Base-by-base conservation (phyloP, 2,113 vertebrate genomes). In the Apaloderma vittatum region DNA sequence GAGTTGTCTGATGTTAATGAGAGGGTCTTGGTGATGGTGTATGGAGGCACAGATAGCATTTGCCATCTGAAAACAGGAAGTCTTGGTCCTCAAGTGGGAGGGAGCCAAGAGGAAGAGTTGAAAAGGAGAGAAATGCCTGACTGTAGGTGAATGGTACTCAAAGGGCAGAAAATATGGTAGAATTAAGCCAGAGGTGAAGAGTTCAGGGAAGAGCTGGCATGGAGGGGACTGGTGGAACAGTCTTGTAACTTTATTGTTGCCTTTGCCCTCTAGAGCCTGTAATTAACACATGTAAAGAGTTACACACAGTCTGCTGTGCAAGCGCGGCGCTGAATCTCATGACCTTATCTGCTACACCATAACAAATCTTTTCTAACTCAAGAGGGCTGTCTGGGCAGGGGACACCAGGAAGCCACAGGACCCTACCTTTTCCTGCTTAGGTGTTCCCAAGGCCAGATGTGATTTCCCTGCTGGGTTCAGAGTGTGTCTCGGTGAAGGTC, bases 201-300 rank as follows among this genome's bases (percentile, higher is more conserved):
- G 4, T 73, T 93, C 24, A 58, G 32, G 48, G 34, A 94, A 70
- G 26, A 72, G 12, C 32, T 86, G 58, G 9, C 36, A 45, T 52
- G 48, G 68, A 91, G 21, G 23, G 26, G 37, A 77, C 20, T 16
- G 12, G 12, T 63, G 37, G 9, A 40, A 74, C 8, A 80, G 5
- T 4, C 2, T 4, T 48, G 15, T 75, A 72, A 94, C 43, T 96
- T 94, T 91, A 48, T 91, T 93, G 94, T 91, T 91, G 84, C 84
- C 72, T 73, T 84, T 93, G 59, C 52, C 45, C 49, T 65, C 68
- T 89, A 24, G 37, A 36, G 26, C 29, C 61, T 52, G 11, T 59
- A 48, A 74, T 85, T 88, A 79, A 94, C 23, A 36, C 23, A 48
- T 15, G 15, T 0, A 26, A 49, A 19, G 45, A 76, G 24, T 75